Evolutionary conservation across 30 jellyfish, hydroid and myxozoan species (phyloP), one percentile per base, ranked within the genome.

Genomic region (Catostylus mosaicus): DNA sequence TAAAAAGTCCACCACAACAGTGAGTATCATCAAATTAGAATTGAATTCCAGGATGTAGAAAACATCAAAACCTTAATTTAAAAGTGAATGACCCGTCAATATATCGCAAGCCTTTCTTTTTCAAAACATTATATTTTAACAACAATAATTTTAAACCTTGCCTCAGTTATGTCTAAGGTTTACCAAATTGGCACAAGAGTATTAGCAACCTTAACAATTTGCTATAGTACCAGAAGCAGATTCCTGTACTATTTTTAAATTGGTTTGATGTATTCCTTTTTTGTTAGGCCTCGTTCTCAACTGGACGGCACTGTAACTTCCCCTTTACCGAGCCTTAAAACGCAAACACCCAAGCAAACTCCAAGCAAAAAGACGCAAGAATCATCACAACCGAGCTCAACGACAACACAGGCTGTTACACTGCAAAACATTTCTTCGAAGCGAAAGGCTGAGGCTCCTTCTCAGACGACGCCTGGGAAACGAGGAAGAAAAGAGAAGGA

Each of bases 401-500:
- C 76, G 32, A 75, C 76, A 16, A 75, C 88, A 18, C 59, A 73
- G 24, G 56, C 64, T 32, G 77, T 71, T 18, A 48, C 66, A 32
- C n/a, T n/a, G 18, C 78, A 65, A 59, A 22, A 43, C 46, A 57
- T 36, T 65, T 33, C 70, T 65, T 62, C 76, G 73, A 90, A 83
- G 72, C 73, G 96, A 18, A 89, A 89, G 74, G 71, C 51, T 0
- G 97, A 89, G 14, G 19, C 77, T 40, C 47, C 71, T 29, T 36
- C 57, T 24, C 74, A 38, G 60, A 73, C 88, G 30, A 66, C 88
- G 56, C 90, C 86, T 31, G 74, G 48, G 30, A 90, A 90, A 73
- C 54, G 87, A 67, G 89, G 90, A 38, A 57, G 89, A 35, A 90
- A 90, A 36, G 91, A 89, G 73, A 90, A 90, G 67, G 90, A 89